Base-by-base conservation (phyloP, 2,888 invertebrate genomes). In the Chymomyza amoena region DNA sequence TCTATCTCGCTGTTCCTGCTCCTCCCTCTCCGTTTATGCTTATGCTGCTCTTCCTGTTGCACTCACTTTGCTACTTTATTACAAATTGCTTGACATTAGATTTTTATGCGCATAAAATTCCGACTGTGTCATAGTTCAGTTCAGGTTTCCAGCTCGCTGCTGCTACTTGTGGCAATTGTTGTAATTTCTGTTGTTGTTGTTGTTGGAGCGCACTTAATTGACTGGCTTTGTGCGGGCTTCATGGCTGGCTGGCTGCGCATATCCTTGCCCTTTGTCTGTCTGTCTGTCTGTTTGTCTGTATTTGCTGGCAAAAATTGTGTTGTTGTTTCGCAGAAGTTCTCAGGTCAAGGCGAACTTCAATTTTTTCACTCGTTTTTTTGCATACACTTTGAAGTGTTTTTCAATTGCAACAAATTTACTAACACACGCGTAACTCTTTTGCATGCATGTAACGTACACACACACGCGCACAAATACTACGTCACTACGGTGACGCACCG, bases 321-420 rank as follows among this genome's bases (percentile, higher is more conserved):
- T 70, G 72, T 25, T 25, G 25, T 64, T 18, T 77, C 69, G 69
- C 79, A 72, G 72, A 71, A 72, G 69, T 73, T 79, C 32, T 32
- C 73, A 80, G 88, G 87, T 87, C 88, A 88, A 87, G 88, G 84
- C 67, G 82, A 66, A 73, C 59, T 64, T 61, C 63, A 61, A 59
- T 72, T 62, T 20, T 66, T 39, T 39, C 20, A 25, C 36, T 56
- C 7, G 57, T 18, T 57, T 36, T 36, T 64, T 36, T 18, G 32
- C 18, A 6, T 1, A 15, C 57, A 57, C 28, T 73, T 54, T 63
- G 36, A 61, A 66, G 56, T 57, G 57, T 62, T 81, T 77, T 77
- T 69, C 72, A 75, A 74, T 79, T 50, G 75, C 72, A 80, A 77
- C 81, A 32, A 32, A 32, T 83, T 61, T 72, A 70, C 68, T 28